Base-by-base conservation (phyloP, 2,888 invertebrate genomes). In the Pterostichus niger region DNA sequence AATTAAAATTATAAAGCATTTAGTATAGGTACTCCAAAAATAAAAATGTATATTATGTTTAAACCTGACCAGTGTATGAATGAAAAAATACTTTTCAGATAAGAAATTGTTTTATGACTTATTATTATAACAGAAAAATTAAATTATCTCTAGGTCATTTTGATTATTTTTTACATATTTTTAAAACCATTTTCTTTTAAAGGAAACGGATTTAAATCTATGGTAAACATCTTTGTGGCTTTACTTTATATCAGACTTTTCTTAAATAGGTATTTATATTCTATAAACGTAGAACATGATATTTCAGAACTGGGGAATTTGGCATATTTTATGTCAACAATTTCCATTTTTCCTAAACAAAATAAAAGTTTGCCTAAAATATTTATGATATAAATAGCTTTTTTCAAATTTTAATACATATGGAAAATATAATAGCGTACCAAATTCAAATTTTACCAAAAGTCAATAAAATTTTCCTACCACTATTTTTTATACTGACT, bases 261-360 rank as follows among this genome's bases (percentile, higher is more conserved):
- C 40, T 9, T 40, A 59, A 59, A 59, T 24, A 59, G 59, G 24
- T 59, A 59, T 59, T 59, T 31, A 59, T 59, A 59, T 59, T 59
- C 59, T 11, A 59, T 59, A 59, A 59, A 24, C 59, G 59, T 59
- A 56, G 54, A 13, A 56, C 54, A 59, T 59, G 59, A 59, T 59
- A 59, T 59, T 59, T 11, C 24, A 6, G 59, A 59, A 59, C 10
- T 24, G 11, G 59, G 31, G 11, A 31, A 11, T 59, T 17, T 59
- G 24, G 17, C 11, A 4, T 54, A 13, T 54, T 54, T 54, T 59
- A 59, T 11, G 59, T 10, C 17, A 59, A 59, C 59, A 59, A 59
- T 59, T 59, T 31, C 6, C 59, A 59, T 24, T 59, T 59, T 59
- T 9, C n/a, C 59, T 6, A 56, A 59, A 59, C 59, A 59, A 24